Evolutionary conservation across 37 sponge, comb jelly and placozoan species (phyloP), one percentile per base, ranked within the genome.

Genomic region (Ephydatia muelleri): DNA sequence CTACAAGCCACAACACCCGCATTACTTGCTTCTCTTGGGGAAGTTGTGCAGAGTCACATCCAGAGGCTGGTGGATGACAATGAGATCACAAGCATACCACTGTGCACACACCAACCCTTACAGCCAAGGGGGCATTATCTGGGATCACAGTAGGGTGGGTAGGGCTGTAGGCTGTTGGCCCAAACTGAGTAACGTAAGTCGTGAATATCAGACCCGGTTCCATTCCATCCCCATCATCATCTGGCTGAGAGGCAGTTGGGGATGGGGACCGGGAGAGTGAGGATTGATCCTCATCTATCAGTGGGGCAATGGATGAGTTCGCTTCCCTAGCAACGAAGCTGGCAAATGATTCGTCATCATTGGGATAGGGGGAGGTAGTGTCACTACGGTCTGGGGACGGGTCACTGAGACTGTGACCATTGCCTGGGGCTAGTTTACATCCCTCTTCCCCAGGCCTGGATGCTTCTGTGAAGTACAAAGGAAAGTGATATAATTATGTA

Each of bases 1-100:
- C 30, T 40, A 4, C 3, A 49, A 23, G 28, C 39, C 49, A 49
- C 23, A 22, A 78, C 49, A 37, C 57, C 13, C 57, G 3, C 5
- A 78, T 80, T 78, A 93, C 94, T 90, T 93, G 91, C 90, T 86
- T 30, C 90, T 80, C 77, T 87, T 89, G 21, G 94, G 94, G 28
- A 93, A 93, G 75, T 89, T 93, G 23, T 30, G 73, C 11, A 84
- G 48, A 22, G 88, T 84, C 85, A 87, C 87, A 69, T 93, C 88
- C 38, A 93, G 68, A 31, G 94, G 91, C 93, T 93, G 79, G 1
- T 66, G 23, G 25, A 67, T 4, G 66, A 70, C 3, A 29, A 23
- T 64, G 40, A 67, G 31, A 80, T 35, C 29, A 57, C 25, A 5
- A 5, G 65, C 23, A 78, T 13, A 48, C n/a, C n/a, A 27, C 38